Evolutionary conservation across 2,888 invertebrate genomes (phyloP), one percentile per base, ranked within the genome.

Genomic region (Colletes collaris): DNA sequence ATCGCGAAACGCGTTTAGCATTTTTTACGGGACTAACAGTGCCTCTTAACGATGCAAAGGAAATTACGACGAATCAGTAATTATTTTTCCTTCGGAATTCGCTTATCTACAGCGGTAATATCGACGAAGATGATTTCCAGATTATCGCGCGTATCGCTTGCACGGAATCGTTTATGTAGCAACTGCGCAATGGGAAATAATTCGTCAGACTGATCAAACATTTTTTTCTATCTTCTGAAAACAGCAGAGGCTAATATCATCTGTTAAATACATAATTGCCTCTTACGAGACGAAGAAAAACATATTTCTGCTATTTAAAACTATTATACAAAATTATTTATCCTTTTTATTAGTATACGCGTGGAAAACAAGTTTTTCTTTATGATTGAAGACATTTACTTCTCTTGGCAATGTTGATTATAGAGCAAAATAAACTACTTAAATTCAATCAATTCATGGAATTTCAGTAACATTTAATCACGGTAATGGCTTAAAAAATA

Each of bases 21-120:
- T 44, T 82, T 79, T 79, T 74, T 37, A 8, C 77, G 53, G 13
- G 19, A 73, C 62, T 73, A 69, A 59, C 52, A 53, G 55, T 59
- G 27, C 19, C 10, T 52, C 66, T 35, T 27, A 53, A 16, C 56
- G 55, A 44, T 44, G 27, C 19, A 3, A n/a, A 50, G 64, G 63
- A 73, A 78, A 81, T 74, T 76, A 46, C 64, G 35, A 27, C 7
- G 40, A 56, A 68, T 65, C 55, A 63, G 13, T 50, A 13, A 56
- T 27, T 49, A 56, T 46, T 82, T 55, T 52, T 64, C 16, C 40
- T 37, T 44, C 13, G 27, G 7, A 64, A 75, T 58, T 60, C 55
- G 59, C 4, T 62, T 58, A 64, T 63, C n/a, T 8, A 27, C 27
- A 2, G 10, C 3, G 13, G 44, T n/a, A 8, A 13, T 19, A 66